A percentile compares a stretch with the other conserved stretches of the same genome.
Evolutionary conservation across 2,113 vertebrate genomes (phyloP).

Genomic region (Scartelaos histophorus): DNA sequence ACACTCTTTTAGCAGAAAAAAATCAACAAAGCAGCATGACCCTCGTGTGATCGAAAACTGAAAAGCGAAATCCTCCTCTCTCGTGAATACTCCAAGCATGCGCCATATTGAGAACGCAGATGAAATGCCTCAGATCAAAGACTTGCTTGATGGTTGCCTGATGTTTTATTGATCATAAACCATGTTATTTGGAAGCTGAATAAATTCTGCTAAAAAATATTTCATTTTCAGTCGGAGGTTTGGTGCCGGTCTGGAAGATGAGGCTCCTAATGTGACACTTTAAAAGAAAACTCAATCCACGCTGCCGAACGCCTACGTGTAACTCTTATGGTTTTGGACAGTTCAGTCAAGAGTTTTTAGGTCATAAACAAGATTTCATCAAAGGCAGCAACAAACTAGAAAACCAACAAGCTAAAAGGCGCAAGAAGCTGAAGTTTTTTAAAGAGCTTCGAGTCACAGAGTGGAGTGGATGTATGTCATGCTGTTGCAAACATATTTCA

Average conservation of each 20-base stretch:
- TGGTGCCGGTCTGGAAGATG: conserved; percentile 35
- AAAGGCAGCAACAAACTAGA: conserved; percentile 43
- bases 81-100: conserved; percentile 28
- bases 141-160: conserved; percentile 42
- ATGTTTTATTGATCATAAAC: conserved; percentile 67
- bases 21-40: conserved; percentile 33
- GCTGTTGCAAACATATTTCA: background rate
- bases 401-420: conserved; percentile 21
- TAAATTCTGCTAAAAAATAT: conserved; percentile 34
- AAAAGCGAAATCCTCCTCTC: conserved; percentile 25
- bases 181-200: conserved; percentile 37
- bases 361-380: conserved; percentile 47
- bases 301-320: conserved; percentile 36
- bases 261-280: conserved; percentile 55
- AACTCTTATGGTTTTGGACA: conserved; percentile 48
- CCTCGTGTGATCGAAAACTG: background rate
- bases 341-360: conserved; percentile 18
- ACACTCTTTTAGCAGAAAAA: conserved; percentile 1
- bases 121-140: conserved; percentile 59
- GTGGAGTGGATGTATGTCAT: background rate
- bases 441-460: conserved; percentile 6
- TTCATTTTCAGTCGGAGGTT: conserved; percentile 41
- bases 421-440: conserved; percentile 18
- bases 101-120: conserved; percentile 46
- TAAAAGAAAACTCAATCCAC: conserved; percentile 44